Base-by-base conservation (phyloP, 2,113 vertebrate species). In the Brienomyrus longianalis region DNA sequence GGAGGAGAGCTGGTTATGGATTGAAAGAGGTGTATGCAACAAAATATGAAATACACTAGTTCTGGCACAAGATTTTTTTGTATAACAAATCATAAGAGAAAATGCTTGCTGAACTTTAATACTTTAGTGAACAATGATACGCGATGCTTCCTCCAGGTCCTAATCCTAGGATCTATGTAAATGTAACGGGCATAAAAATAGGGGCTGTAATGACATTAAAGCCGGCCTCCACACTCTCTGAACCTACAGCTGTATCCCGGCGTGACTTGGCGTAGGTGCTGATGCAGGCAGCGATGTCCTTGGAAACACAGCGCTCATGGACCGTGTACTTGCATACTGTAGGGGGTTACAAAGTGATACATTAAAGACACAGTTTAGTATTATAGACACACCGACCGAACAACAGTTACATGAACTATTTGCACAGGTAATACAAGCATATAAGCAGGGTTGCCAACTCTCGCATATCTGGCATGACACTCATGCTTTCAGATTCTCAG, bases 271-370 rank as follows among this genome's bases (percentile, higher is more conserved):
- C 95, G 0, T 97, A 97, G 56, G 97, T 99, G 96, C 97, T 99
- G 95, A 98, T 97, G 95, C 98, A 99, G 92, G 96, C 93, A 77
- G 97, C 96, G 2, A 98, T 98, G 83, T 97, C 97, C 96, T 98
- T 98, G 95, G 97, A 98, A 86, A 98, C 97, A 19, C 98, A 99
- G 92, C 97, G 96, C 89, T 98, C 97, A 0, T 99, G 98, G 91
- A 98, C 97, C 0, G 98, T 98, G 93, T 98, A 99, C 95, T 98
- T 99, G 95, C 98, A 99, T 94, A 98, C 98, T 99, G 94, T 1
- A 92, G 91, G 0, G 39, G 48, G 39, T 23, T 54, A 39, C 35
- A 35, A 80, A 43, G 74, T 39, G 5, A 80, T 6, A 77, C 35
- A 77, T 77, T 77, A 77, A 43, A 77, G 35, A 23, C 83, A 48